A percentile compares a stretch with the other conserved stretches of the same genome.
phyloP scores from a whole-genome alignment of 2,113 vertebrate species.

The Myanophis thanlyinensis region DNA sequence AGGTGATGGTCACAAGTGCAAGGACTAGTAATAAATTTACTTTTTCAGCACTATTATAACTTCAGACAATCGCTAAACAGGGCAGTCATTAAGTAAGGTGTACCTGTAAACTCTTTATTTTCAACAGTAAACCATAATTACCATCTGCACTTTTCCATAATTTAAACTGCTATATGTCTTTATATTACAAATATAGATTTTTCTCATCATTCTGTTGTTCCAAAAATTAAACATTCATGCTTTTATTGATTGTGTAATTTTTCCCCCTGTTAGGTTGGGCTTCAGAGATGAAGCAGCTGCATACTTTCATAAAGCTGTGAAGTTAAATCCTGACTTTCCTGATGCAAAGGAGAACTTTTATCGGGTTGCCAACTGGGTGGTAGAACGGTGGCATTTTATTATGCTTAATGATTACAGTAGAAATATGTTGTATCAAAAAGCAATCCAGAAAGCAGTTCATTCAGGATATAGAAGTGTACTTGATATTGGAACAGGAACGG shows the following conservation, averaged over 20 bases:
- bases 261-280: slow-evolving; percentile 82
- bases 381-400: slow-evolving; percentile 98
- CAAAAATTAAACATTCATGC: background rate
- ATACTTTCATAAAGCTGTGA: slow-evolving; percentile 94
- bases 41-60: background rate
- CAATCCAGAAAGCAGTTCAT: slow-evolving; percentile 84
- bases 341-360: slow-evolving; percentile 98
- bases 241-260: slow-evolving; percentile 28
- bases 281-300: slow-evolving; percentile 96
- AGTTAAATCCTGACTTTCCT: slow-evolving; percentile 85
- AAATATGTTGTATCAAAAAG: slow-evolving; percentile 87
- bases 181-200: background rate
- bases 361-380: slow-evolving; percentile 95
- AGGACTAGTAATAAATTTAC: background rate
- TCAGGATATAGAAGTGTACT: slow-evolving; percentile 85
- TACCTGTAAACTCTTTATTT: background rate
- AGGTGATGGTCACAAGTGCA: background rate
- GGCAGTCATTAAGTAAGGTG: background rate
- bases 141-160: background rate
- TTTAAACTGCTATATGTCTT: background rate
- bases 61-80: background rate
- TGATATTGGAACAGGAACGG: slow-evolving; percentile 96
- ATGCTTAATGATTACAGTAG: slow-evolving; percentile 95
- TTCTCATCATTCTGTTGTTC: background rate
- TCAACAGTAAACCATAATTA: background rate